Evolutionary conservation across 2,888 invertebrate species (phyloP).

Genomic region (Drosophila buzzatii): DNA sequence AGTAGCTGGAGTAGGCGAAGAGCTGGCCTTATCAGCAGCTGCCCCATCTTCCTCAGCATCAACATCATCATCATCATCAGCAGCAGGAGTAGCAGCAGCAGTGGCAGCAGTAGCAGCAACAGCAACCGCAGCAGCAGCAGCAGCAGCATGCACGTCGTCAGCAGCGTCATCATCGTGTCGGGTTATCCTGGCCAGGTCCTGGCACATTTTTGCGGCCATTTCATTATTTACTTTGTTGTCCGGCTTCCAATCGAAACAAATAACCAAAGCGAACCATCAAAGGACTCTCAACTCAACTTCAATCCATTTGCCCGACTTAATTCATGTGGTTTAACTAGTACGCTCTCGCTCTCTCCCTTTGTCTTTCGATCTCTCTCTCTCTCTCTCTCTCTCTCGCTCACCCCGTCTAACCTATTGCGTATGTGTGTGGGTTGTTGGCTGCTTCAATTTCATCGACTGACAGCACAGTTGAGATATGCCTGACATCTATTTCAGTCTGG

Average conservation of each 20-base stretch:
- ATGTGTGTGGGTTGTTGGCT: neutral
- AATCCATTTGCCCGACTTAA: slow-evolving; percentile 36
- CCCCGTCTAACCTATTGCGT: no score
- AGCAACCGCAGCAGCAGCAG: neutral
- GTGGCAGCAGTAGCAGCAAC: neutral
- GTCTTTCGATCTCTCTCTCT: neutral
- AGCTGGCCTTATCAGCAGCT: slow-evolving; percentile 28
- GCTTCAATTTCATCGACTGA: slow-evolving; percentile 9
- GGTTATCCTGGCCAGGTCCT: slow-evolving; percentile 18
- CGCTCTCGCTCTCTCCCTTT: neutral
- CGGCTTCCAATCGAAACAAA: slow-evolving; percentile 49
- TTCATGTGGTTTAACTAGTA: slow-evolving; percentile 32
- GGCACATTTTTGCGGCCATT: slow-evolving; percentile 24
- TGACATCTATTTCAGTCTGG: neutral
- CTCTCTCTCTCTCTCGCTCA: neutral
- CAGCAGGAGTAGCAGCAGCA: neutral
- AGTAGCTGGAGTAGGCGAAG: slow-evolving; percentile 6
- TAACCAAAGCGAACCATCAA: slow-evolving; percentile 42
- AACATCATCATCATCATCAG: neutral
- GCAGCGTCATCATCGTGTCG: slow-evolving; percentile 16
- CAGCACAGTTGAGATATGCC: slow-evolving; percentile 2
- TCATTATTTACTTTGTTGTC: slow-evolving; percentile 46
- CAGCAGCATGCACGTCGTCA: neutral
- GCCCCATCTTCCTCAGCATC: slow-evolving; percentile 1
- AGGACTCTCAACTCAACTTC: slow-evolving; percentile 15